A percentile compares a stretch with the other conserved stretches of the same genome.
These are phyloP conservation scores for Eptatretus atami DNA, from an alignment of 2,797 vertebrate genomes.

Conservation along the genomic window DNA sequence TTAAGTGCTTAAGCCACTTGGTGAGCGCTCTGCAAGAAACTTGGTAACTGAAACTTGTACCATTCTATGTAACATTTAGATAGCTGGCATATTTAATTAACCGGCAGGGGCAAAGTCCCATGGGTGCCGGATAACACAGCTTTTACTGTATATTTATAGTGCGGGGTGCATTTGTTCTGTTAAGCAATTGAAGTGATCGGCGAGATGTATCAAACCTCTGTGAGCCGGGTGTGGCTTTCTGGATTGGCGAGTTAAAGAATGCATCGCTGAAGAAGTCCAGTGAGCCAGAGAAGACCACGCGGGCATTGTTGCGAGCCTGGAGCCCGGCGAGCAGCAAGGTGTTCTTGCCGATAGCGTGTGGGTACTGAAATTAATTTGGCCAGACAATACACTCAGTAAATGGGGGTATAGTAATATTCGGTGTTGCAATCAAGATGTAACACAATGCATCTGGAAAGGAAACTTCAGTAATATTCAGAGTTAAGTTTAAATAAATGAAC, in stretches of 20 bases:
- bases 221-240: constrained; percentile 45
- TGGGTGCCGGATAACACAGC: too few species aligned
- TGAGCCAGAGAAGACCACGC: constrained; percentile 74
- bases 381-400: background rate
- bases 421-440: background rate
- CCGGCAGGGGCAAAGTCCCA: too few species aligned
- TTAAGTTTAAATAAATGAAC: background rate
- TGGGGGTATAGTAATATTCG: background rate
- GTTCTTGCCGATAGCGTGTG: constrained; percentile 82
- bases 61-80: too few species aligned
- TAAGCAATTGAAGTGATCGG: too few species aligned
- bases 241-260: constrained; percentile 64
- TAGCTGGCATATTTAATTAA: too few species aligned
- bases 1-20: too few species aligned
- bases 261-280: constrained; percentile 80
- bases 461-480: background rate
- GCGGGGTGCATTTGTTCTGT: too few species aligned
- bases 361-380: constrained; percentile 25
- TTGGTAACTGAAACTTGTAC: too few species aligned
- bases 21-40: too few species aligned
- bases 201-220: constrained; percentile 20
- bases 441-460: background rate
- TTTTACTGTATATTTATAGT: too few species aligned
- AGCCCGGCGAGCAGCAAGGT: constrained; percentile 75
- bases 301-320: constrained; percentile 77